phyloP scores from a whole-genome alignment of 2,888 invertebrate genomes.

The Keiferia lycopersicella region DNA sequence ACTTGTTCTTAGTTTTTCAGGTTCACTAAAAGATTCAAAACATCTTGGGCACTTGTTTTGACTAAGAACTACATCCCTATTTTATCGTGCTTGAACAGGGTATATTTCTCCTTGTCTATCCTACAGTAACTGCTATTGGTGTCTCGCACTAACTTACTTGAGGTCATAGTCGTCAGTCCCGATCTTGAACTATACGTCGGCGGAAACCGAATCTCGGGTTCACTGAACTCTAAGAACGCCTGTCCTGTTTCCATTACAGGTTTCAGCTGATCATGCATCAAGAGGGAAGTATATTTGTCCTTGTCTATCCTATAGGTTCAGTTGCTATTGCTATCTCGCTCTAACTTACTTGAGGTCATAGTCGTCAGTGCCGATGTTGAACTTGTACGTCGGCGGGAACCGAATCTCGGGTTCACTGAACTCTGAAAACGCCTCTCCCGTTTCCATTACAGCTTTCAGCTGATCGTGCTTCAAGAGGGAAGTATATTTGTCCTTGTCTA shows the following conservation, averaged over 20 bases:
- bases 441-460: constrained; percentile 85
- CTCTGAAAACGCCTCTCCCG: constrained; percentile 91
- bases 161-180: constrained; percentile 89
- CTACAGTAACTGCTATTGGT: neutral
- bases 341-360: constrained; percentile 89
- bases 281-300: constrained; percentile 83
- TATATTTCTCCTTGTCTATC: constrained; percentile 85
- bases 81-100: constrained; percentile 88
- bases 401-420: constrained; percentile 86
- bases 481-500: constrained; percentile 85
- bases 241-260: constrained; percentile 86
- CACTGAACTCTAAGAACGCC: constrained; percentile 91
- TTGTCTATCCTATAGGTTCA: constrained; percentile 75
- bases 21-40: too few relatives aligned
- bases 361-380: constrained; percentile 85
- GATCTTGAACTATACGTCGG: constrained; percentile 92
- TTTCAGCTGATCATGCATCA: constrained; percentile 89
- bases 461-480: constrained; percentile 89
- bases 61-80: too few relatives aligned
- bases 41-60: too few relatives aligned
- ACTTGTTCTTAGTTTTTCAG: too few relatives aligned
- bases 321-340: neutral
- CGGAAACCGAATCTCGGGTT: constrained; percentile 88
- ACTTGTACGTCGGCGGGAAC: constrained; percentile 94
- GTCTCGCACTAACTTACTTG: constrained; percentile 80